Conservation (phyloP, 2,113 vertebrate genomes). For the Pan troglodytes region DNA sequence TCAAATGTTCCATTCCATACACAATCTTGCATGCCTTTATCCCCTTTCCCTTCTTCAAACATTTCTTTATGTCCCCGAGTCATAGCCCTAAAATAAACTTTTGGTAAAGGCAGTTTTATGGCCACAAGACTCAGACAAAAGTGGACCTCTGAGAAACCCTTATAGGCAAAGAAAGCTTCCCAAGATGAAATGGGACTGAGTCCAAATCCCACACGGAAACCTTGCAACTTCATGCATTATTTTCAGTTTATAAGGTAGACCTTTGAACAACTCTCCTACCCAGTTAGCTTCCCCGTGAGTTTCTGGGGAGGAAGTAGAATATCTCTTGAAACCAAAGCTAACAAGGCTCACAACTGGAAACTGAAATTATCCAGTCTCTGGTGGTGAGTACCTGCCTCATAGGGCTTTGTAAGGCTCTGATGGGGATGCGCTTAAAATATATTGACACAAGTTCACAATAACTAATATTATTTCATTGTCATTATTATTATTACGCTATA, state of each 20-base stretch:
- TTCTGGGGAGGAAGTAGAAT: neutral
- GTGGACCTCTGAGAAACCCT: conserved; percentile 6
- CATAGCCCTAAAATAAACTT: conserved; percentile 63
- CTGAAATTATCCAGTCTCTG: neutral
- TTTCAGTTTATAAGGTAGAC: neutral
- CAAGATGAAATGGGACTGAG: neutral
- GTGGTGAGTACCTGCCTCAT: neutral
- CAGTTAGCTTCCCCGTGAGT: neutral
- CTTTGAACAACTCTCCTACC: neutral
- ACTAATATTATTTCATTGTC: neutral
- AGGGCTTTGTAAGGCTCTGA: neutral
- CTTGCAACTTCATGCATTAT: neutral
- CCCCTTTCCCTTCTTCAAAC: conserved; percentile 21
- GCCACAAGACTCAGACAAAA: conserved; percentile 48
- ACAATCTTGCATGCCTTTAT: neutral
- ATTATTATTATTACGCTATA: neutral
- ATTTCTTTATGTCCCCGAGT: conserved; percentile 50
- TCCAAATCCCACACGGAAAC: conserved; percentile 47
- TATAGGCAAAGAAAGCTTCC: conserved; percentile 3
- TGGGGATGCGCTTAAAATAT: no score
- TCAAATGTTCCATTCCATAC: neutral
- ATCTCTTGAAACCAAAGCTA: neutral
- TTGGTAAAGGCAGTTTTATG: conserved; percentile 46
- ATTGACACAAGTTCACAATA: neutral
- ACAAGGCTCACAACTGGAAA: neutral